Percentiles rank a stretch among this genome's conserved stretches.
These are phyloP conservation scores for Aporophyla lueneburgensis DNA, from an alignment of 2,888 invertebrate genomes.

Conservation along the genomic window DNA sequence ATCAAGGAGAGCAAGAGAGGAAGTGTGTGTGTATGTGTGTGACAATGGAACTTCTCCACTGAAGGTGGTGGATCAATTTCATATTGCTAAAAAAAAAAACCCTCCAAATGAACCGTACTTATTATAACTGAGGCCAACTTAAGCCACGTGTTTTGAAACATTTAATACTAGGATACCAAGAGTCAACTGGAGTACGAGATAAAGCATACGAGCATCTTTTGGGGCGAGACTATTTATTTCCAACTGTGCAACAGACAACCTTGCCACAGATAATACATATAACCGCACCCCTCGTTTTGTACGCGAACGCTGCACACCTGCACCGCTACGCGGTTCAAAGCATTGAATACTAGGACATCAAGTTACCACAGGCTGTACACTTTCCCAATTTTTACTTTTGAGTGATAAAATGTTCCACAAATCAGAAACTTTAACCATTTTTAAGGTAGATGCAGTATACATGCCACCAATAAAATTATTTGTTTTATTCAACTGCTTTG, in stretches of 20 bases:
- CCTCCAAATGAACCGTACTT: neutral
- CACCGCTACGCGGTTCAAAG: neutral
- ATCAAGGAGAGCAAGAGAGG: too few species aligned
- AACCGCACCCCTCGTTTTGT: neutral
- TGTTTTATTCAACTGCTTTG: too few species aligned
- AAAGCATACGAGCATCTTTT: too few species aligned
- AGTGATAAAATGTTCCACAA: too few species aligned
- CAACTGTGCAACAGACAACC: slow-evolving; percentile 3
- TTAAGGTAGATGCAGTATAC: too few species aligned
- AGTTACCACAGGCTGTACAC: neutral
- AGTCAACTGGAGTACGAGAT: neutral
- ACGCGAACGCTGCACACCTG: neutral
- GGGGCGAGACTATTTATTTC: neutral
- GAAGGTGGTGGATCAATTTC: too few species aligned
- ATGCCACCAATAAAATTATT: too few species aligned
- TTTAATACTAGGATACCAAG: slow-evolving; percentile 19
- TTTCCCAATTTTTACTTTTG: too few species aligned
- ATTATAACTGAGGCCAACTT: neutral
- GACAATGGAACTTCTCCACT: too few species aligned
- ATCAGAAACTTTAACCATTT: too few species aligned
- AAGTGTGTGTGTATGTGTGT: too few species aligned
- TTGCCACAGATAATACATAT: too few species aligned
- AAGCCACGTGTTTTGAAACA: neutral
- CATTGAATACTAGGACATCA: slow-evolving; percentile 12
- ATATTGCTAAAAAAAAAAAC: neutral